Base-by-base conservation (phyloP, 2,113 vertebrate genomes). In the Cavia porcellus region DNA sequence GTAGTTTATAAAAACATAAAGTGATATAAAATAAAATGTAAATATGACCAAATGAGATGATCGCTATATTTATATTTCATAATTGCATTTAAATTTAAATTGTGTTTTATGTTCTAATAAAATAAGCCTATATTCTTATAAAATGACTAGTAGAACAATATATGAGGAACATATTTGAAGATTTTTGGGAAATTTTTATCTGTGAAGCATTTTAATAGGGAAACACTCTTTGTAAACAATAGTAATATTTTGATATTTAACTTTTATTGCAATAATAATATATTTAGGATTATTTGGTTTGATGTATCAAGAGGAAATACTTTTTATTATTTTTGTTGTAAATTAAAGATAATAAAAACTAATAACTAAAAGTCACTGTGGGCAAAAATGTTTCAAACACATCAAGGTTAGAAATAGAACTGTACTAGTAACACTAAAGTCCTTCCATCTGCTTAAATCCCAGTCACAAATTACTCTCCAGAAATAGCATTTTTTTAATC, bases 161-260 rank as follows among this genome's bases (percentile, higher is more conserved):
- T 22, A 68, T 25, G 22, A 88, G 86, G 15, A 79, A 35, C 72
- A 85, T 17, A 24, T 61, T 90, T 90, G 3, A 92, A 12, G 50
- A 32, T 14, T 64, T 66, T 55, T 32, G 13, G 14, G 42, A 75
- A 52, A 75, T 92, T 85, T 22, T 87, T 52, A 52, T 47, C 3
- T 75, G 25, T 89, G 79, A 38, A 74, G 84, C 0, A 59, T 86
- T 92, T 80, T 50, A 92, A 50, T 74, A 22, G 22, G 52, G 20
- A 74, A 38, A 30, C 72, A 19, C 4, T 66, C 79, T 86, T 13
- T 11, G 13, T 59, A 82, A 93, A 90, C 35, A 61, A 42, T 66
- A 61, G 52, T 12, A 5, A 7, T 55, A 45, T 89, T 94, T 95
- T 94, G 85, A n/a, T 61, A 47, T 68, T 77, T 83, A 68, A 85